Conservation (phyloP, 92 coral and sea anemone species). For the Porites rus region DNA sequence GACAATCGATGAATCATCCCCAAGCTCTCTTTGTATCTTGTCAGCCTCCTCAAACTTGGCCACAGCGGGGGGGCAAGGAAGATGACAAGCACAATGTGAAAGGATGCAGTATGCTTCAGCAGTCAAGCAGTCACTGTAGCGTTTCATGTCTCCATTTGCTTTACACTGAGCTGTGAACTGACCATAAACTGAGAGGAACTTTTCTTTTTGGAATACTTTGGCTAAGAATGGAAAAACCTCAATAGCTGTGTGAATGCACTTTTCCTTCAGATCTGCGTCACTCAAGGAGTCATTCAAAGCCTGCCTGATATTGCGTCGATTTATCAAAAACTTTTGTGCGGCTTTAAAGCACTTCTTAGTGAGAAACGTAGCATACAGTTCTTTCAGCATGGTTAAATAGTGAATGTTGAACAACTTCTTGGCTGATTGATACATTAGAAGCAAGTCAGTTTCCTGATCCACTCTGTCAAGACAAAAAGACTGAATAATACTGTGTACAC, state of each 20-base stretch:
- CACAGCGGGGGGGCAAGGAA: conserved; percentile 94
- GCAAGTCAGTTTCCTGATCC: conserved; percentile 52
- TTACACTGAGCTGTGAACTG: conserved; percentile 74
- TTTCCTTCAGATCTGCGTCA: conserved; percentile 71
- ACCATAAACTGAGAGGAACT: conserved; percentile 80
- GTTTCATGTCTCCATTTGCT: conserved; percentile 68
- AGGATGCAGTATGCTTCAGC: conserved; percentile 92
- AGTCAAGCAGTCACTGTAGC: conserved; percentile 85
- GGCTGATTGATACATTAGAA: conserved; percentile 60
- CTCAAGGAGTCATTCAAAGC: conserved; percentile 76
- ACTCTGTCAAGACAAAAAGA: conserved; percentile 83
- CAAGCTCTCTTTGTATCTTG: conserved; percentile 73
- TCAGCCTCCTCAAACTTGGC: conserved; percentile 88
- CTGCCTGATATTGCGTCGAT: conserved; percentile 88
- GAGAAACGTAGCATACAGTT: conserved; percentile 70
- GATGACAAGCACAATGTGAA: conserved; percentile 94
- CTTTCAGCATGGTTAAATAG: conserved; percentile 75
- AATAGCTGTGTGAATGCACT: conserved; percentile 80
- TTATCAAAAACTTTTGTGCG: conserved; percentile 70
- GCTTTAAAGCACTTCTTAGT: conserved; percentile 67
- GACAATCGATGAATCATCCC: conserved; percentile 69
- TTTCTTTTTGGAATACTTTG: conserved; percentile 81
- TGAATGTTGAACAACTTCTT: conserved; percentile 84
- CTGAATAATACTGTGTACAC: conserved; percentile 90
- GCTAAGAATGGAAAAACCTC: conserved; percentile 84